Evolutionary conservation across 2,888 invertebrate genomes (phyloP).

Genomic region (Aporophyla lueneburgensis): DNA sequence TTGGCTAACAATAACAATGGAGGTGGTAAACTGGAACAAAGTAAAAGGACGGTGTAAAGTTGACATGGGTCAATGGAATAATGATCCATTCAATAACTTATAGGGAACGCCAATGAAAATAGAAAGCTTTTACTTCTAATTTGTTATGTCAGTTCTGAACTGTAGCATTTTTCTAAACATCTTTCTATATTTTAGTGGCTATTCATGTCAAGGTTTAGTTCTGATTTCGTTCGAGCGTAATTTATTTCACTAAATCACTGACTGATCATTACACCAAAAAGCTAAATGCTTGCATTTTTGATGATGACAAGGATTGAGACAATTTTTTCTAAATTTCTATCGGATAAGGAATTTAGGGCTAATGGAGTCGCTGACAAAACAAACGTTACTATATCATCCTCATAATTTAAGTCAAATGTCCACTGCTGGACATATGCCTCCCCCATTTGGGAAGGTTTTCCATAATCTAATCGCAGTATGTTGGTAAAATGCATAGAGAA

Average conservation of each 20-base stretch:
- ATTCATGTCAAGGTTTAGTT: not conserved
- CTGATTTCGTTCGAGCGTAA: not conserved
- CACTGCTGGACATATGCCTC: too few species aligned
- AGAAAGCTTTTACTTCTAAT: slow-evolving; percentile 51
- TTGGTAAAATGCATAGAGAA: too few species aligned
- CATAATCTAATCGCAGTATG: too few species aligned
- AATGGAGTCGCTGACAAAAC: not conserved
- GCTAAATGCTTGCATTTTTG: not conserved
- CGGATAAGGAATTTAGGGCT: accelerated
- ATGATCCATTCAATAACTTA: slow-evolving; percentile 47
- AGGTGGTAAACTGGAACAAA: slow-evolving; percentile 33
- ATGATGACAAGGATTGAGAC: not conserved
- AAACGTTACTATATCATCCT: too few species aligned
- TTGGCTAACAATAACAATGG: slow-evolving; percentile 6
- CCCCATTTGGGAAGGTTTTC: too few species aligned
- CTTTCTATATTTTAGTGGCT: not conserved
- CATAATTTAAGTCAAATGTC: too few species aligned
- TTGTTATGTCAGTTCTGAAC: slow-evolving; percentile 44
- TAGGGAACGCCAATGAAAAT: slow-evolving; percentile 48
- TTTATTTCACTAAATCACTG: not conserved
- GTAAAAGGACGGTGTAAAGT: slow-evolving; percentile 17
- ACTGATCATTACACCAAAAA: not conserved
- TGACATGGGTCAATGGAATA: slow-evolving; percentile 51
- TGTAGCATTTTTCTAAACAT: slow-evolving; percentile 21
- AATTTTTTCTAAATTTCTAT: not conserved